Conservation (phyloP, 2,888 invertebrate genomes). For the Drosophila macrospina region DNA sequence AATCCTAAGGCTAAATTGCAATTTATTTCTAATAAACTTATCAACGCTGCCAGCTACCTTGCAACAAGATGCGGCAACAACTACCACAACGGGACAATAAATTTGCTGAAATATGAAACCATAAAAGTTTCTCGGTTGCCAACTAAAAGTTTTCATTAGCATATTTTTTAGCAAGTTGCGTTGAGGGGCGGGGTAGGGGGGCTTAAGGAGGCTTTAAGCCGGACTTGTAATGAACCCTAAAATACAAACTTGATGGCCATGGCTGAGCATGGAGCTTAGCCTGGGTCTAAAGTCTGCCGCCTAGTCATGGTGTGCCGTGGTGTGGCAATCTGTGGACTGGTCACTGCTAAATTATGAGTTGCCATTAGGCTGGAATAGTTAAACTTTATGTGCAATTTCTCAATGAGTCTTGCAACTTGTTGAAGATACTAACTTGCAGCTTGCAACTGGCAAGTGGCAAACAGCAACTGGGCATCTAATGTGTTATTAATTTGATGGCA, state of each 20-base stretch:
- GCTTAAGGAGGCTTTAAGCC: slow-evolving; percentile 17
- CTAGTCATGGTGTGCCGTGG: neutral
- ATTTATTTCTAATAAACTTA: slow-evolving; percentile 82
- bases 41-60: slow-evolving; percentile 76
- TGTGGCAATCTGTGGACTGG: slow-evolving; percentile 14
- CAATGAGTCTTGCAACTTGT: slow-evolving; percentile 25
- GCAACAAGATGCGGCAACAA: slow-evolving; percentile 9
- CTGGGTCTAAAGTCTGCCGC: slow-evolving; percentile 4
- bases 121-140: slow-evolving; percentile 58
- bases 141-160: slow-evolving; percentile 77
- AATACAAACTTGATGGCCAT: slow-evolving; percentile 73
- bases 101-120: slow-evolving; percentile 80
- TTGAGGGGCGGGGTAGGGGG: too few relatives aligned
- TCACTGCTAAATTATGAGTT: slow-evolving; percentile 61
- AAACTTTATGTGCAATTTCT: slow-evolving; percentile 70
- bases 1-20: slow-evolving; percentile 71
- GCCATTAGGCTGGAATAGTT: slow-evolving; percentile 70
- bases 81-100: slow-evolving; percentile 57
- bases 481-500: slow-evolving; percentile 81
- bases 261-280: slow-evolving; percentile 13
- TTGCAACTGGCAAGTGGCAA: neutral
- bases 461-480: slow-evolving; percentile 63
- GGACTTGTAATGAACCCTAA: slow-evolving; percentile 66
- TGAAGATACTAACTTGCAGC: neutral
- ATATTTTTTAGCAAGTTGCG: slow-evolving; percentile 61